Percentiles rank a stretch among this genome's conserved stretches.
These are phyloP conservation scores for Steinernema feltiae DNA, from an alignment of 1,140 invertebrate genomes.

Conservation along the genomic window DNA sequence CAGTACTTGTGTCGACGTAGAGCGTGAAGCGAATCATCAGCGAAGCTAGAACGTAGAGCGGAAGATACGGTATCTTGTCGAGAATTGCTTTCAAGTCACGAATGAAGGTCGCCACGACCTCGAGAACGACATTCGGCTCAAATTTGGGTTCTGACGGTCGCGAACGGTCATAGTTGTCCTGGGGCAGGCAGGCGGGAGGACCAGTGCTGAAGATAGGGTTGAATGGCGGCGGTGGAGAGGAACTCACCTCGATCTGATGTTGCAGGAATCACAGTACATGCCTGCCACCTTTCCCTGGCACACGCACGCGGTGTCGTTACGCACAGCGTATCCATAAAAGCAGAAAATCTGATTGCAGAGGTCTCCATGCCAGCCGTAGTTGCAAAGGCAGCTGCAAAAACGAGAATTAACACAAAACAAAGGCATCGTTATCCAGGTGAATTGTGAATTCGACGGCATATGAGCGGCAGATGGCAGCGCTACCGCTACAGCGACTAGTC, in stretches of 20 bases:
- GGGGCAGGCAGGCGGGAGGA: neutral
- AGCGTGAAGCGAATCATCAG: neutral
- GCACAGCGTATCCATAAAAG: neutral
- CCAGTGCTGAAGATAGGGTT: neutral
- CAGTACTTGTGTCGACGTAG: neutral
- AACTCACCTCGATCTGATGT: neutral
- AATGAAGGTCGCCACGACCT: neutral
- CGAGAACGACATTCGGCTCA: neutral
- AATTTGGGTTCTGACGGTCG: neutral
- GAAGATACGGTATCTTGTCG: neutral
- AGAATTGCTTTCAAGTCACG: neutral
- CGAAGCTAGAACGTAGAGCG: neutral
- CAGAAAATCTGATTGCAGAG: constrained; percentile 9
- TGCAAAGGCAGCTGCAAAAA: neutral
- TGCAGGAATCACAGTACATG: neutral
- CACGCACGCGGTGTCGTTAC: neutral
- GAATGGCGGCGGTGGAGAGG: neutral
- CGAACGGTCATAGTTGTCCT: neutral
- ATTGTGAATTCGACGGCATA: too few relatives aligned
- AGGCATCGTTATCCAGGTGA: too few relatives aligned
- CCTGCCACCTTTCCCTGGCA: neutral
- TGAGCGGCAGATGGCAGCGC: too few relatives aligned
- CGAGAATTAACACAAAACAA: too few relatives aligned
- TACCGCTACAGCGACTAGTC: too few relatives aligned
- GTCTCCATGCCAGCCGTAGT: constrained; percentile 10